These are phyloP conservation scores for Phorcus lineatus DNA, from an alignment of 2,888 invertebrate species.

Conservation along the genomic window DNA sequence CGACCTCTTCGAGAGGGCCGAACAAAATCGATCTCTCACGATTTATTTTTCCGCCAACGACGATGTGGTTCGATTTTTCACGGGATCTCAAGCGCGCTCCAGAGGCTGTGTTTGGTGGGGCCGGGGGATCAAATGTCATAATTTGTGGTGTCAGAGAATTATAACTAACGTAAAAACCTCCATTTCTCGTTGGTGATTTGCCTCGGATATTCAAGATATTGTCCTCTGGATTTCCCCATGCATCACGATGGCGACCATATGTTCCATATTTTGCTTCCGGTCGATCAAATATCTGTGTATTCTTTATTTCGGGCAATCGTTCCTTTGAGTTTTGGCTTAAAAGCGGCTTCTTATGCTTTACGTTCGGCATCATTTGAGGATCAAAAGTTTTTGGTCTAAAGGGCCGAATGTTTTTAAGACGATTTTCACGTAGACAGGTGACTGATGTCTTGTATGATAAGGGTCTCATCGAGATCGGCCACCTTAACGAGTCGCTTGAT, in stretches of 20 bases:
- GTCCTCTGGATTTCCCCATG: background rate
- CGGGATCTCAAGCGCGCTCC: background rate
- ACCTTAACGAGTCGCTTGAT: background rate
- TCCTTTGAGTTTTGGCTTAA: background rate
- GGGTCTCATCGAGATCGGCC: background rate
- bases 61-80: background rate
- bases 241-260: background rate
- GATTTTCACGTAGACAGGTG: background rate
- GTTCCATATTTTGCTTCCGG: background rate
- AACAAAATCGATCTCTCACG: background rate
- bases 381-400: background rate
- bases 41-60: background rate
- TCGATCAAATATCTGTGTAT: background rate
- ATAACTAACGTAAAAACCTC: background rate
- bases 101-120: background rate
- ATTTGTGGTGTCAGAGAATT: background rate
- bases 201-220: background rate
- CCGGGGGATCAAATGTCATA: background rate
- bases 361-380: background rate
- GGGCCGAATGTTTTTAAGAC: background rate
- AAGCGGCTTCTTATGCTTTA: background rate
- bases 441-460: background rate
- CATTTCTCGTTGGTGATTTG: background rate
- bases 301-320: background rate
- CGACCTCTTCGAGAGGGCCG: background rate